Percentiles rank a stretch among this genome's conserved stretches.
phyloP scores from a whole-genome alignment of 1,140 invertebrate species.

The Nasonia giraulti region DNA sequence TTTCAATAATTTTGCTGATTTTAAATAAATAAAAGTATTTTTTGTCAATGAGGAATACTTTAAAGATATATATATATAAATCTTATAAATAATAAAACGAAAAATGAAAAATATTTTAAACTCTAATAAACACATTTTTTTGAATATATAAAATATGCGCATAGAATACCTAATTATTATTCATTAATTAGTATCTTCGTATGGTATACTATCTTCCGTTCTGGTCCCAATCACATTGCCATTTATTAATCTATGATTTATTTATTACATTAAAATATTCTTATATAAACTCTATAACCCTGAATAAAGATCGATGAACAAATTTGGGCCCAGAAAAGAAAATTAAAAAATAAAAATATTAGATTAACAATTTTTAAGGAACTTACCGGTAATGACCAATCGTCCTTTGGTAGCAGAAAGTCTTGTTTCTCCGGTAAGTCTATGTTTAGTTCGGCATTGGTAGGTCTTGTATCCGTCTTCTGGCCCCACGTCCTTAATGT shows the following conservation, averaged over 20 bases:
- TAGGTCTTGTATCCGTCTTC: conserved; percentile 96
- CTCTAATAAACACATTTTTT: too few species aligned
- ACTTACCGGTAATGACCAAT: conserved; percentile 93
- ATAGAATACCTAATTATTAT: conserved; percentile 4
- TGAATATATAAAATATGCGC: too few species aligned
- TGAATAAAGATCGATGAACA: background rate
- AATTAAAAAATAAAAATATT: conserved; percentile 10
- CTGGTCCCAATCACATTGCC: background rate
- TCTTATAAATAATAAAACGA: too few species aligned
- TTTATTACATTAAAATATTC: background rate
- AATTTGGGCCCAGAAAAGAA: conserved; percentile 4
- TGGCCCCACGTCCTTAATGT: conserved; percentile 93
- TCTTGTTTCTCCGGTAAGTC: conserved; percentile 93
- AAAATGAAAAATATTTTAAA: too few species aligned
- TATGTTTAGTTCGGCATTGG: conserved; percentile 94
- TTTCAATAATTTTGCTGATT: too few species aligned
- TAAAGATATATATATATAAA: too few species aligned
- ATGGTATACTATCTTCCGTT: conserved; percentile 21
- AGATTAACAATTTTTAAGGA: background rate
- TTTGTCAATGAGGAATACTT: too few species aligned
- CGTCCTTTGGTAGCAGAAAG: conserved; percentile 94
- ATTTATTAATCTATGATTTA: background rate
- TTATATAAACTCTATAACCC: background rate
- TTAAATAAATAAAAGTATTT: too few species aligned
- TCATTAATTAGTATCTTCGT: conserved; percentile 15